phyloP scores from a whole-genome alignment of 1,140 invertebrate genomes.

The Atopsyche davidsoni region DNA sequence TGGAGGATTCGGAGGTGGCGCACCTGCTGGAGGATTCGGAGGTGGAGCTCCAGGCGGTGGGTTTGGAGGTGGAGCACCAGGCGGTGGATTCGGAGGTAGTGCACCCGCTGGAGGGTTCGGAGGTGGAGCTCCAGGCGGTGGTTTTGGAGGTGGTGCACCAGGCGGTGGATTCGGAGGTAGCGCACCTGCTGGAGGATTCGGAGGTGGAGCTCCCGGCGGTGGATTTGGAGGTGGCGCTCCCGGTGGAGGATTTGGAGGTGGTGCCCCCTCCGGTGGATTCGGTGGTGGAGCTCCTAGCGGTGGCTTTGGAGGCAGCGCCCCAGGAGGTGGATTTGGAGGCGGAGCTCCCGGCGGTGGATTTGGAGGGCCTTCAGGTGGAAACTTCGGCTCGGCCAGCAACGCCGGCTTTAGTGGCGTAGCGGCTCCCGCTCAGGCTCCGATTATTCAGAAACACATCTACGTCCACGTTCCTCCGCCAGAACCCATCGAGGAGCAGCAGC shows the following conservation, averaged over 20 bases:
- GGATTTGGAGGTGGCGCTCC: conserved; percentile 43
- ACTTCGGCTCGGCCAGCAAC: background rate
- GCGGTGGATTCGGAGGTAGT: too few relatives aligned
- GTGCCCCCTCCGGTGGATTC: conserved; percentile 30
- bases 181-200: conserved; percentile 19
- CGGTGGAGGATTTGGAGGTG: conserved; percentile 30
- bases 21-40: conserved; percentile 12
- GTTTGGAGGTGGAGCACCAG: conserved; percentile 3
- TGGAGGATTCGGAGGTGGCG: conserved; percentile 29
- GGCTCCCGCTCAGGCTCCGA: conserved; percentile 32
- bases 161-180: conserved; percentile 27
- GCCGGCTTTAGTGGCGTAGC: background rate
- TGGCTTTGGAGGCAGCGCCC: background rate
- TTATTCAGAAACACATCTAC: conserved; percentile 50
- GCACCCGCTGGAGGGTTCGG: too few relatives aligned
- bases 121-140: too few relatives aligned
- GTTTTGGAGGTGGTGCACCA: conserved; percentile 18
- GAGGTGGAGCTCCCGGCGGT: conserved; percentile 33
- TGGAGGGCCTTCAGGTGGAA: conserved; percentile 38
- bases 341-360: conserved; percentile 37
- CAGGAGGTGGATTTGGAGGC: background rate
- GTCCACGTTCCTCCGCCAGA: conserved; percentile 52
- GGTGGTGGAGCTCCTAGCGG: conserved; percentile 21
- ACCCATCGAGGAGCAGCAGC: conserved; percentile 55
- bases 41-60: background rate